Conservation (phyloP, 2,113 vertebrate genomes). For the Microcebus lehilahytsara region DNA sequence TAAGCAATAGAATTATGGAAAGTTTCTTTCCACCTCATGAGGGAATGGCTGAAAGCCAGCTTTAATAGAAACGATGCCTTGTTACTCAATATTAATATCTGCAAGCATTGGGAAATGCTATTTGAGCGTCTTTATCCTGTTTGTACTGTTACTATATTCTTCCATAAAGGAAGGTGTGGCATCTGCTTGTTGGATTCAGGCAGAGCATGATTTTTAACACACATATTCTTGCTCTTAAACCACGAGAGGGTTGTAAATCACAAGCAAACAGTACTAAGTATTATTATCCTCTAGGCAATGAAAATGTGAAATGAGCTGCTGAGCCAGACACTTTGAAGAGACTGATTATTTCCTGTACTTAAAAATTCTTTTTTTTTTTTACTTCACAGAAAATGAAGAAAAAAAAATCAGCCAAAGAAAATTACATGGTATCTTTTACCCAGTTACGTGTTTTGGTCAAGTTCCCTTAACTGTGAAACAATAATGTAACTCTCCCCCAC, state of each 20-base stretch:
- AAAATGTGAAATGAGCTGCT: constrained; percentile 50
- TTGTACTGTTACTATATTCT: constrained; percentile 38
- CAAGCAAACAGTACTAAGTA: constrained; percentile 59
- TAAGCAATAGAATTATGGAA: neutral
- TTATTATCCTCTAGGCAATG: constrained; percentile 50
- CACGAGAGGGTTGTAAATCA: constrained; percentile 41
- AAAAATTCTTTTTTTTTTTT: constrained; percentile 22
- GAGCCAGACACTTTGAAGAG: constrained; percentile 63
- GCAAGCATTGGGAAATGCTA: neutral
- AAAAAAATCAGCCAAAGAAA: constrained; percentile 27
- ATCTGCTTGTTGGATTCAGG: neutral
- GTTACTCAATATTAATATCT: neutral
- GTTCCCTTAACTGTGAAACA: neutral
- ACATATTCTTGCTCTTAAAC: constrained; percentile 66
- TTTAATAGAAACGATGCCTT: accelerated
- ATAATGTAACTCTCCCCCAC: constrained; percentile 2
- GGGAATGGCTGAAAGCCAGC: neutral
- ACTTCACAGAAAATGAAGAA: constrained; percentile 2
- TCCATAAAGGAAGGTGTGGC: neutral
- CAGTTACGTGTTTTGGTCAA: constrained; percentile 1
- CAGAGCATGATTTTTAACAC: constrained; percentile 60
- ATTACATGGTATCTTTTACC: neutral
- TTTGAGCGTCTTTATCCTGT: neutral
- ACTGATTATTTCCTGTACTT: neutral
- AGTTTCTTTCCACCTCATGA: neutral